Evolutionary conservation across 2,113 vertebrate species (phyloP).

Genomic region (Coryphaenoides rupestris): DNA sequence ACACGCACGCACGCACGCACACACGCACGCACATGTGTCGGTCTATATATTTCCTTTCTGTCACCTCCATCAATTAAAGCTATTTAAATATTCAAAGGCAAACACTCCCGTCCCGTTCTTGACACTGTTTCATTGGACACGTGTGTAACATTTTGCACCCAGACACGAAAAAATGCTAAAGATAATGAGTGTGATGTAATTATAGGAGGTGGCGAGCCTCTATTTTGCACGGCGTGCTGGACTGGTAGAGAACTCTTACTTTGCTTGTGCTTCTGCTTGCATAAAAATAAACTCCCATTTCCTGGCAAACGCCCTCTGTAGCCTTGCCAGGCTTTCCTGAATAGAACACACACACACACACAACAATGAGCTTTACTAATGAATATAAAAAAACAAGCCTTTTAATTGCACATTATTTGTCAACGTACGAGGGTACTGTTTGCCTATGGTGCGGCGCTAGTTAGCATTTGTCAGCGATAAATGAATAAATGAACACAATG

Average conservation of each 20-base stretch:
- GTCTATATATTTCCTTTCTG: background rate
- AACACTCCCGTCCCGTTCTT: constrained; percentile 1
- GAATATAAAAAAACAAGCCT: background rate
- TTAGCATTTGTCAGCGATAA: no score
- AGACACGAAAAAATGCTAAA: constrained; percentile 18
- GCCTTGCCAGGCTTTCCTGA: constrained; percentile 95
- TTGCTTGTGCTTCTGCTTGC: constrained; percentile 99
- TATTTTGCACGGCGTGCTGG: constrained; percentile 4
- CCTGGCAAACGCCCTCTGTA: constrained; percentile 94
- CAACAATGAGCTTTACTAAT: background rate
- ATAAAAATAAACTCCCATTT: constrained; percentile 99
- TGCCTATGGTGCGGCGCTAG: no score
- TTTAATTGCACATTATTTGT: no score
- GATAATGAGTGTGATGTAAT: constrained; percentile 11
- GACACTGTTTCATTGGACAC: constrained; percentile 3
- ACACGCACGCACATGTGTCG: background rate
- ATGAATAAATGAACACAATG: no score
- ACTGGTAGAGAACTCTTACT: constrained; percentile 78
- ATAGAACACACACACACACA: constrained; percentile 39
- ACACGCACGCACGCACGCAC: no score
- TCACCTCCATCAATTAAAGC: background rate
- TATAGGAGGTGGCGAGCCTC: constrained; percentile 20
- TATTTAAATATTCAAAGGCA: no score
- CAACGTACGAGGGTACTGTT: no score
- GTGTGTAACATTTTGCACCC: no score